Evolutionary conservation across 2,888 invertebrate genomes (phyloP).

Genomic region (Tetropium fuscum): DNA sequence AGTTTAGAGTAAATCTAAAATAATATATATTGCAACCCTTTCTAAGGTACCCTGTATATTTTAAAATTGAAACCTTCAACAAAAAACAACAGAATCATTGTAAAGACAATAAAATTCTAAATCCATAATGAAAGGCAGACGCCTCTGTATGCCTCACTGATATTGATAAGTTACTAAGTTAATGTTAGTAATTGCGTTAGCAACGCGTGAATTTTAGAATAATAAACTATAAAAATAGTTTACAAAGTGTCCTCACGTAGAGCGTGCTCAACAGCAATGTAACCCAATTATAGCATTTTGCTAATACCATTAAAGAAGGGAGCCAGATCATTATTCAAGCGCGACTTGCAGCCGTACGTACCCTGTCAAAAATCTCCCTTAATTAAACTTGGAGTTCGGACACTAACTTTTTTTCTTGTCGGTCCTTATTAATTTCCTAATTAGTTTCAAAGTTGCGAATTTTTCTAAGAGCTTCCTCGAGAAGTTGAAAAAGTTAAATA

Average conservation of each 20-base stretch:
- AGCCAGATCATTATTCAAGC: constrained; percentile 42
- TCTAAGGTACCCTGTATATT: too few relatives aligned
- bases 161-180: too few relatives aligned
- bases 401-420: constrained; percentile 39
- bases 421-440: constrained; percentile 45
- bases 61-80: too few relatives aligned
- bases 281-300: constrained; percentile 32
- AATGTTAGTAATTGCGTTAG: too few relatives aligned
- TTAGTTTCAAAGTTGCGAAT: constrained; percentile 41
- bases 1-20: too few relatives aligned
- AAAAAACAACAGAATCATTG: too few relatives aligned
- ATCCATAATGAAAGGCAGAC: too few relatives aligned
- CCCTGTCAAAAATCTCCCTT: constrained; percentile 47
- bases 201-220: too few relatives aligned
- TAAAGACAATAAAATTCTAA: too few relatives aligned
- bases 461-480: constrained; percentile 34
- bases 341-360: constrained; percentile 30
- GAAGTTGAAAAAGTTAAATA: constrained; percentile 37
- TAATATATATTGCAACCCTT: too few relatives aligned
- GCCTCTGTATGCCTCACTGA: too few relatives aligned
- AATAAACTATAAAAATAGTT: constrained; percentile 7
- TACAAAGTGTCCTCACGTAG: constrained; percentile 5
- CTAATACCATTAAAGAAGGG: constrained; percentile 26
- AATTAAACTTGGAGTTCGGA: constrained; percentile 46
- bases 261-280: constrained; percentile 13